Percentiles rank a stretch among this genome's conserved stretches.
Conservation (phyloP, 30 jellyfish, hydroid and myxozoan genomes). For the Rhopilema esculentum region DNA sequence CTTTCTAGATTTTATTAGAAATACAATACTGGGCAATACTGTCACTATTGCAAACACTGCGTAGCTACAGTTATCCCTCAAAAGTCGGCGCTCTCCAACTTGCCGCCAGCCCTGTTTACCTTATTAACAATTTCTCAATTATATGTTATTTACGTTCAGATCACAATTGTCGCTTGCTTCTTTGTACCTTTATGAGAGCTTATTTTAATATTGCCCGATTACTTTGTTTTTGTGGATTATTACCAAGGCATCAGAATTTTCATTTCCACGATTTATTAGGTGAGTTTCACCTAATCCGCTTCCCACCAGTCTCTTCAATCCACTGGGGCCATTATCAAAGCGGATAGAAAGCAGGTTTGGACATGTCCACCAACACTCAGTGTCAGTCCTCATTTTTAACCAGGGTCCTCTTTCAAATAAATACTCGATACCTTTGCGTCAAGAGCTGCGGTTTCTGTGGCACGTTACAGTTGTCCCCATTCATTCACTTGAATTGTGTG, state of each 20-base stretch:
- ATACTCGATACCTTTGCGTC: neutral
- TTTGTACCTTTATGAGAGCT: neutral
- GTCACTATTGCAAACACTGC: neutral
- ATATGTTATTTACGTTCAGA: neutral
- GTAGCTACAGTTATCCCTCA: slow-evolving; percentile 9
- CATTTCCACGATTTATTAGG: slow-evolving; percentile 30
- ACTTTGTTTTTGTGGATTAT: slow-evolving; percentile 8
- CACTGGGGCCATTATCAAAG: neutral
- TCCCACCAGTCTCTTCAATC: slow-evolving; percentile 12
- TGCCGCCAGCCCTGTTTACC: neutral
- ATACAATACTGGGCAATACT: neutral
- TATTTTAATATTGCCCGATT: neutral
- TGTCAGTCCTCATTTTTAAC: neutral
- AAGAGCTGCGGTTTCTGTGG: neutral
- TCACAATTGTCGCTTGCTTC: neutral
- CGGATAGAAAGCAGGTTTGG: neutral
- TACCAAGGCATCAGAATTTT: neutral
- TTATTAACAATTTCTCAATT: neutral
- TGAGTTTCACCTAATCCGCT: slow-evolving; percentile 22
- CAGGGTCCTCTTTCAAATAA: slow-evolving; percentile 9
- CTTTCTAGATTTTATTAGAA: neutral
- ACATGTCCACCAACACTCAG: slow-evolving; percentile 11
- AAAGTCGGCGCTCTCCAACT: neutral
- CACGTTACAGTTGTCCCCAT: neutral
- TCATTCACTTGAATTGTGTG: too few relatives aligned